Evolutionary conservation across 2,797 vertebrate genomes (phyloP).

Genomic region (Gymnoscopelus microlampas): DNA sequence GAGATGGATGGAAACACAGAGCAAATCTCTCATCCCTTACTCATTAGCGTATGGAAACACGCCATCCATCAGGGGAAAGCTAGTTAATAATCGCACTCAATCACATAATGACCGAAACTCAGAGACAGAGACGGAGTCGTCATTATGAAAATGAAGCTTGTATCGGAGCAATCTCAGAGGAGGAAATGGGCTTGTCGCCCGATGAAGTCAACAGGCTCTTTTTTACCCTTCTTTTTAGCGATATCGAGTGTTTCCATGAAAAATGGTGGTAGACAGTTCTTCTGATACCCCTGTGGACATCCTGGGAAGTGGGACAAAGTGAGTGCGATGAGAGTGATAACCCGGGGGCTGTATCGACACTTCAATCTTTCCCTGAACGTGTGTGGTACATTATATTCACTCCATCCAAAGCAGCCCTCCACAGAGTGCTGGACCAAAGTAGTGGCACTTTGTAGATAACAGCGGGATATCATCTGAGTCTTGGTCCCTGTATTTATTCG

Average conservation of each 20-base stretch:
- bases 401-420: neutral
- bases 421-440: no score
- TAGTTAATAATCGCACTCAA: slow-evolving; percentile 78
- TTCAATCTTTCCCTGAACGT: neutral
- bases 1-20: slow-evolving; percentile 36
- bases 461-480: no score
- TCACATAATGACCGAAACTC: slow-evolving; percentile 65
- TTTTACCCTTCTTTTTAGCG: neutral
- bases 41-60: slow-evolving; percentile 81
- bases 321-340: neutral
- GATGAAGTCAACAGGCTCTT: neutral
- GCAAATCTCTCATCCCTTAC: slow-evolving; percentile 58
- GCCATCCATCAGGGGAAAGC: slow-evolving; percentile 71
- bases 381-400: neutral
- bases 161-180: slow-evolving; percentile 26
- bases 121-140: slow-evolving; percentile 29
- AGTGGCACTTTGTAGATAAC: no score
- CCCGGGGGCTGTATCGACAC: neutral
- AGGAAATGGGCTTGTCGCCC: slow-evolving; percentile 12
- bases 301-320: neutral
- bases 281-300: neutral
- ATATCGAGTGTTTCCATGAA: neutral
- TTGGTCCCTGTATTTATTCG: no score
- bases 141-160: slow-evolving; percentile 49
- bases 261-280: neutral